Evolutionary conservation across 2,888 invertebrate species (phyloP), one percentile per base, ranked within the genome.

Genomic region (Neuroscelio doddi): DNA sequence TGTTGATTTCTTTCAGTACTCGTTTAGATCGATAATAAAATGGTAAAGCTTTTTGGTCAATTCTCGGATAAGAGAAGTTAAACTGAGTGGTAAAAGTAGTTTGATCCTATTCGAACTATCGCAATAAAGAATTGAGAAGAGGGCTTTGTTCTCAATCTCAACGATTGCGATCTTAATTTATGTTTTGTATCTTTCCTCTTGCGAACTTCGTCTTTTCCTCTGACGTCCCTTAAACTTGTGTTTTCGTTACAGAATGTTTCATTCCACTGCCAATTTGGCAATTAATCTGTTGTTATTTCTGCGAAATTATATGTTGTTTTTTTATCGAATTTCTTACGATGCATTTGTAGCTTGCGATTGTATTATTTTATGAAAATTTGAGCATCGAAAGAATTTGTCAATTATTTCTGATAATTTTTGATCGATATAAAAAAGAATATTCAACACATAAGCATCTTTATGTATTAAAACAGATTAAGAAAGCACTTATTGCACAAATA

Each of bases 31-130:
- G 53, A 55, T 58, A 64, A 58, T 64, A 64, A 58, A 64, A 64
- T 47, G 55, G 16, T 56, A 24, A 53, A 53, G 52, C 29, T 49
- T 59, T 59, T 63, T 44, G 47, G 50, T 30, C 47, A 59, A 46
- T 41, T 50, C 29, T 49, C 42, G 38, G 53, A 64, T 58, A 70
- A 73, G 71, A 51, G 61, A 73, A 72, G 74, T 73, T 74, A 73
- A 74, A 74, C 72, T 70, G 72, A 71, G 71, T 74, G 72, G 72
- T 64, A 72, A 74, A 76, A 72, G 74, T 73, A 74, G 71, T 74
- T 73, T 73, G 68, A 72, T 72, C 73, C 70, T 61, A 64, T 70
- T 74, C 68, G 69, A 73, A 73, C 73, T 74, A 71, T 73, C 56
- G 71, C 70, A 72, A 72, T 76, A 74, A 76, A 76, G 76, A 73